Evolutionary conservation across 2,797 vertebrate species (phyloP).

Genomic region (Synanceia verrucosa): DNA sequence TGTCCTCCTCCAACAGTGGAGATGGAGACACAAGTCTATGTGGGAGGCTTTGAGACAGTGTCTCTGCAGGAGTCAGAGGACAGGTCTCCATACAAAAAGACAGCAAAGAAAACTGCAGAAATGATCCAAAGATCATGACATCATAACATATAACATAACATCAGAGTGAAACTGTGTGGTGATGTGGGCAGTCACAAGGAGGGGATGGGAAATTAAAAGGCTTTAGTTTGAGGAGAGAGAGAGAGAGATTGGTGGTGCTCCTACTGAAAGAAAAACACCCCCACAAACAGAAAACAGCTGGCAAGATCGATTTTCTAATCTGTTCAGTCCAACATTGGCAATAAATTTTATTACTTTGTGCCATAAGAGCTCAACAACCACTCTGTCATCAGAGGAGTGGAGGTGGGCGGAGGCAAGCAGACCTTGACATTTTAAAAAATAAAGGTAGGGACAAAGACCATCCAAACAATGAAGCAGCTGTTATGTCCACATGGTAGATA

Average conservation of each 20-base stretch:
- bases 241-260: not conserved
- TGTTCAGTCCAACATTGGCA: not conserved
- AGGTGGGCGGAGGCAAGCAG: slow-evolving; percentile 2
- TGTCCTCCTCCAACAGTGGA: not conserved
- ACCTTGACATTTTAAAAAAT: not conserved
- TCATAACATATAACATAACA: too few species aligned
- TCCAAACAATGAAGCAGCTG: not conserved
- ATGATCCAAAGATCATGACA: not conserved
- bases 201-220: not conserved
- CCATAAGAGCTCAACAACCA: slow-evolving; percentile 20
- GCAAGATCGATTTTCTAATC: slow-evolving; percentile 36
- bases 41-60: slow-evolving; percentile 10
- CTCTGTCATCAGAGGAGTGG: slow-evolving; percentile 16
- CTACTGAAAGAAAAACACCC: not conserved
- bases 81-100: not conserved
- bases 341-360: slow-evolving; percentile 37
- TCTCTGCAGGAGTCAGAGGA: not conserved
- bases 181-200: not conserved
- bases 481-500: too few species aligned
- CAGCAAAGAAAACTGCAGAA: not conserved
- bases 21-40: not conserved
- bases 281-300: not conserved
- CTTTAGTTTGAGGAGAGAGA: not conserved
- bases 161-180: not conserved
- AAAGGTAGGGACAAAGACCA: not conserved